Evolutionary conservation across 1,140 invertebrate genomes (phyloP).

Genomic region (Drosophila tani): DNA sequence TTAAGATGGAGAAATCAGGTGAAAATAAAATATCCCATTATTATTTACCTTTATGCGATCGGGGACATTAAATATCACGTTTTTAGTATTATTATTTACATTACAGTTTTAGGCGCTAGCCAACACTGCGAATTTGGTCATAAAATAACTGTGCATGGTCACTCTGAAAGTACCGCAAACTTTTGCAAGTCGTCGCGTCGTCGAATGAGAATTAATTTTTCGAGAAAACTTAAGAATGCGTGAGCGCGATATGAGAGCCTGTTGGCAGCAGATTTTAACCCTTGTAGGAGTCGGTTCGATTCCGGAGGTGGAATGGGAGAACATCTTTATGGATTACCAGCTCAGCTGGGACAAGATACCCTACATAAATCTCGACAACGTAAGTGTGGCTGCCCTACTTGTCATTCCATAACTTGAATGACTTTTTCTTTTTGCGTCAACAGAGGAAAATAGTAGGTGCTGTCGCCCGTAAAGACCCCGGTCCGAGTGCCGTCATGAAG

Average conservation of each 20-base stretch:
- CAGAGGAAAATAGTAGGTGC: too few relatives aligned
- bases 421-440: too few relatives aligned
- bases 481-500: too few relatives aligned
- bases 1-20: too few relatives aligned
- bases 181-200: neutral
- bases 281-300: rapidly evolving
- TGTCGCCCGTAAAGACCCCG: too few relatives aligned
- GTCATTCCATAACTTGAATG: too few relatives aligned
- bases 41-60: too few relatives aligned
- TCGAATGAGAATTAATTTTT: neutral
- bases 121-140: neutral
- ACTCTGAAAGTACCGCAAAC: constrained; percentile 14
- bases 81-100: neutral
- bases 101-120: neutral
- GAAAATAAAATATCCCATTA: too few relatives aligned
- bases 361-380: neutral
- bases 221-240: neutral
- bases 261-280: neutral
- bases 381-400: neutral
- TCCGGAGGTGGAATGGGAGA: neutral
- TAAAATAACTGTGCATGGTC: neutral
- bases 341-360: neutral
- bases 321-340: neutral
- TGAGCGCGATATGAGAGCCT: neutral
- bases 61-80: too few relatives aligned